Evolutionary conservation across 2,888 invertebrate genomes (phyloP), one percentile per base, ranked within the genome.

Genomic region (Rhyacophila evoluta): DNA sequence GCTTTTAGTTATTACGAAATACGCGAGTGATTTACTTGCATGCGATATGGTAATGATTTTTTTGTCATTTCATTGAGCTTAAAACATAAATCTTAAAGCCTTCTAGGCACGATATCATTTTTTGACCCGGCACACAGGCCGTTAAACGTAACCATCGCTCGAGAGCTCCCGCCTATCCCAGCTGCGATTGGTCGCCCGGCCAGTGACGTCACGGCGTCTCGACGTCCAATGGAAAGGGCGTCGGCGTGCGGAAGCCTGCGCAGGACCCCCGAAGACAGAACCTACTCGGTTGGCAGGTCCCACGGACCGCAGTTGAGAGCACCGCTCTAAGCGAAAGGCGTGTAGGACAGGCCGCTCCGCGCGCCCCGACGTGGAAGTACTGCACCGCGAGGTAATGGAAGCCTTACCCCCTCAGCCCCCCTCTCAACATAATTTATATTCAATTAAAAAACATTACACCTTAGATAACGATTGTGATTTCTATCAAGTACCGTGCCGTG

Each of bases 301-400:
- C 39, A 29, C 70, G 84, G 79, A 74, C 84, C 88, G 88, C 88
- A 81, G 77, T 78, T 73, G 78, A 77, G 76, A 75, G 84, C 55
- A 55, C 84, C 89, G 89, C 88, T 89, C 87, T 86, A 88, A 88
- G 87, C 86, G 86, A 87, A 87, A 87, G 86, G 86, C 88, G 88
- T 88, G 89, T 88, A 75, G 38, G 67, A 76, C 75, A 72, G 79
- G 79, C 74, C 79, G 74, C 75, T 70, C 39, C 75, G 72, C 75
- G 69, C 75, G 33, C 37, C 79, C 69, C 69, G 33, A 33, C 55
- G 55, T 55, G 69, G 29, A 33, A 69, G 69, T 69, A 33, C 69
- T 28, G 69, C 29, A 69, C 69, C 33, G 69, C 33, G 55, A 55
- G 55, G 55, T 55, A 55, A 77, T 68, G 73, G 36, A 75, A 33